Base-by-base conservation (phyloP, 2,113 vertebrate genomes). In the Oncorhynchus keta region DNA sequence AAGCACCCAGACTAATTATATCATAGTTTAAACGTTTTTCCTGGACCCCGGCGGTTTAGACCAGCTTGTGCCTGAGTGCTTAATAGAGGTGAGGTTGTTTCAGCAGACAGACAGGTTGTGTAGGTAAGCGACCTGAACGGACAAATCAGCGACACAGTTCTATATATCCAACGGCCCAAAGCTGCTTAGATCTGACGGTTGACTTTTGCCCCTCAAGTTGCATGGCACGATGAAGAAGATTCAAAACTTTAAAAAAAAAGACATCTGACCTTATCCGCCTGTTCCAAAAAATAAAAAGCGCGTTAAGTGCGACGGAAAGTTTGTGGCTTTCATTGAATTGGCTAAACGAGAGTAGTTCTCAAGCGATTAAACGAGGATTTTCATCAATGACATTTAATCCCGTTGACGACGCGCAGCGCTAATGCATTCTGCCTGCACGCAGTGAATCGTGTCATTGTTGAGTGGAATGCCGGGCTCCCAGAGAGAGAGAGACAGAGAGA, bases 141-240 rank as follows among this genome's bases (percentile, higher is more conserved):
- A 45, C 75, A 64, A 83, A 88, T 85, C 83, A 79, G 74, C 66
- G 70, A 73, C 30, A 73, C 79, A 77, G 76, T 70, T 39, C 75
- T 83, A 83, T 84, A 88, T 84, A 88, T 84, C 83, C 81, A 68
- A 66, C 69, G 24, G 59, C 83, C 0, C 65, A 86, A 77, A 83
- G 66, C 74, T 73, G 20, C 55, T 79, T 79, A 76, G 13, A 24
- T 14, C 45, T 72, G 22, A 11, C 51, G n/a, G 18, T 62, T 62
- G 26, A 61, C 30, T 73, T 35, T 30, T 30, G 26, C 4, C 13
- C 13, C 13, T 28, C 30, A 30, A 30, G 13, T 30, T 16, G 32
- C 5, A 68, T 18, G 7, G 6, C 26, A 1, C 20, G 32, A 62
- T n/a, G 32, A 9, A 2, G 1, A 70, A 16, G 35, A 73, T 73